Conservation (phyloP, 2,888 invertebrate species). For the Acanthosepion pharaonis region DNA sequence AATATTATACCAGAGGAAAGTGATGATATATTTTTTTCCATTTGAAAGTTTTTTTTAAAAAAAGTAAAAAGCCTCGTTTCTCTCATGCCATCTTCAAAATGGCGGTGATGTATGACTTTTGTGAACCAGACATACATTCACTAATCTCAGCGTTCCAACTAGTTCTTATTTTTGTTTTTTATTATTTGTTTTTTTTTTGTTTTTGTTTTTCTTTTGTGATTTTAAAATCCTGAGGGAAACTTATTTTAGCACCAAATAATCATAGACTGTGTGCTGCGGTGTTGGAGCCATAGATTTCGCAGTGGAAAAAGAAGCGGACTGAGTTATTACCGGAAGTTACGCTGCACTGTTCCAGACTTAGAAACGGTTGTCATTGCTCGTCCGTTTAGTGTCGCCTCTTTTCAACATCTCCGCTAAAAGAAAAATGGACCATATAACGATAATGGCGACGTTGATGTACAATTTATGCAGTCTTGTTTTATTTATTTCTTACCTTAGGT, state of each 20-base stretch:
- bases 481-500: not conserved
- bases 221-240: not conserved
- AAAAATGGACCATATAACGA: not conserved
- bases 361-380: not conserved
- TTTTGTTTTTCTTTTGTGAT: not conserved
- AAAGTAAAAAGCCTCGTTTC: not conserved
- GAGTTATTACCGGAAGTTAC: conserved; percentile 22
- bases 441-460: conserved; percentile 33
- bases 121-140: not conserved
- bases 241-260: not conserved
- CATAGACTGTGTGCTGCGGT: not conserved
- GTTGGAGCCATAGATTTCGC: not conserved
- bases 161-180: not conserved
- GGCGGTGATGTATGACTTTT: not conserved
- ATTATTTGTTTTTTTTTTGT: too few species aligned
- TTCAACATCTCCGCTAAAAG: not conserved
- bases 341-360: not conserved
- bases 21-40: not conserved
- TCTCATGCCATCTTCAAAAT: not conserved
- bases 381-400: conserved; percentile 10
- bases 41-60: not conserved
- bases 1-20: not conserved
- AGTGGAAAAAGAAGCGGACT: not conserved
- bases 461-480: not conserved
- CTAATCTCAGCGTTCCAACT: not conserved